These are phyloP conservation scores for Cyphomyrus plagiostoma DNA, from an alignment of 2,113 vertebrate species.

Conservation along the genomic window DNA sequence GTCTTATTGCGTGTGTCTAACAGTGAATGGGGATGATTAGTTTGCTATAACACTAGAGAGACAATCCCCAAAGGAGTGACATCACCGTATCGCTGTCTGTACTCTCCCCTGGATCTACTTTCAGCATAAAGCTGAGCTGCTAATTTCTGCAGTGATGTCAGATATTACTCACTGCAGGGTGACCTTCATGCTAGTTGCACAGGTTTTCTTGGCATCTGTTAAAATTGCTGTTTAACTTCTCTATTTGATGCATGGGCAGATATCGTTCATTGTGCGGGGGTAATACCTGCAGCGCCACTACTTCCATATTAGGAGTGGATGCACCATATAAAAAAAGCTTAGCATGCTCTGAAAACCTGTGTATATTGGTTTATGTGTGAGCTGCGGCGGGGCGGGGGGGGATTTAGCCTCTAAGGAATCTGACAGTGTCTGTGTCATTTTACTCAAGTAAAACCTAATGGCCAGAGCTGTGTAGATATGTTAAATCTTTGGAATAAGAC, in stretches of 20 bases:
- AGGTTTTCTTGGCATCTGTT: slow-evolving; percentile 10
- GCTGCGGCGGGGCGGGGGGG: background rate
- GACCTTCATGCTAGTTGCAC: slow-evolving; percentile 40
- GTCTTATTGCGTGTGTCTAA: background rate
- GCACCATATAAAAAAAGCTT: background rate
- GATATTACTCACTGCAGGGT: slow-evolving; percentile 23
- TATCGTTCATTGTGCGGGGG: background rate
- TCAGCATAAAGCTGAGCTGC: slow-evolving; percentile 29
- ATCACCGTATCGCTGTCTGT: background rate
- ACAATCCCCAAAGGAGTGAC: background rate
- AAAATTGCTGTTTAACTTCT: background rate
- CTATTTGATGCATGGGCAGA: background rate
- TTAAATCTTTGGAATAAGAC: background rate
- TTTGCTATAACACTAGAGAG: background rate
- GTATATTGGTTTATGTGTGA: no score
- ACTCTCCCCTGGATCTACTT: slow-evolving; percentile 8
- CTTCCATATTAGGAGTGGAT: background rate
- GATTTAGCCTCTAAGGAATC: background rate
- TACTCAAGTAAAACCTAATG: background rate
- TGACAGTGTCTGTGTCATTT: background rate
- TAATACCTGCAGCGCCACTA: background rate
- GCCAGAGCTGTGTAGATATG: background rate
- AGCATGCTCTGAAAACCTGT: background rate
- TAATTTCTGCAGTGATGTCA: slow-evolving; percentile 3
- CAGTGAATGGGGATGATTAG: background rate